Conservation (phyloP, 2,113 vertebrate genomes). For the Lepisosteus osseus region DNA sequence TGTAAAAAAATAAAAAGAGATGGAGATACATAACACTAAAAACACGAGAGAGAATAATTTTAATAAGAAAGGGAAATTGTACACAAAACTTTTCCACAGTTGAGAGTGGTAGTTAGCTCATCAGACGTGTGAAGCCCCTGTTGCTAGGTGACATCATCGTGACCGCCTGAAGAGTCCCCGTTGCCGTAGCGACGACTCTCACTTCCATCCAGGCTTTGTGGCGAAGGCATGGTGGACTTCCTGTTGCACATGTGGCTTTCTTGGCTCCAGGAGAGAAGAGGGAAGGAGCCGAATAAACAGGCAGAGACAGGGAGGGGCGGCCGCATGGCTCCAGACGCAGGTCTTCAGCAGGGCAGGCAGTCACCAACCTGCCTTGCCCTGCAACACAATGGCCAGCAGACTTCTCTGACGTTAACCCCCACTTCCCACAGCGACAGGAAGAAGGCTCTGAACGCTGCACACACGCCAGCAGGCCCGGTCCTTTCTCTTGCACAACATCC, state of each 20-base stretch:
- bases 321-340: background rate
- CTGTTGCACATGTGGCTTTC: background rate
- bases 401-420: background rate
- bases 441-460: background rate
- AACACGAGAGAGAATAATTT: too few species aligned
- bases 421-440: conserved; percentile 15
- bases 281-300: background rate
- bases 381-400: conserved; percentile 17
- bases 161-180: conserved; percentile 33
- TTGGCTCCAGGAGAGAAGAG: conserved; percentile 14
- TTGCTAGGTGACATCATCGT: conserved; percentile 19
- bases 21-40: too few species aligned
- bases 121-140: background rate
- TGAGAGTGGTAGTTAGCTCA: background rate
- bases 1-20: too few species aligned
- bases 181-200: conserved; percentile 49
- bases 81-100: too few species aligned
- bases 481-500: too few species aligned
- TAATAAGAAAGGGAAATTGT: too few species aligned
- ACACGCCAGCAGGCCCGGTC: conserved; percentile 1
- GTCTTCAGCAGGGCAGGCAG: background rate
- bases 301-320: background rate
- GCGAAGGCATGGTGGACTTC: background rate
- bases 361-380: conserved; percentile 6
- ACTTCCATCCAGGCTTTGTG: background rate